Base-by-base conservation (phyloP, 2,888 invertebrate genomes). In the Scelioninae gen. 1 region DNA sequence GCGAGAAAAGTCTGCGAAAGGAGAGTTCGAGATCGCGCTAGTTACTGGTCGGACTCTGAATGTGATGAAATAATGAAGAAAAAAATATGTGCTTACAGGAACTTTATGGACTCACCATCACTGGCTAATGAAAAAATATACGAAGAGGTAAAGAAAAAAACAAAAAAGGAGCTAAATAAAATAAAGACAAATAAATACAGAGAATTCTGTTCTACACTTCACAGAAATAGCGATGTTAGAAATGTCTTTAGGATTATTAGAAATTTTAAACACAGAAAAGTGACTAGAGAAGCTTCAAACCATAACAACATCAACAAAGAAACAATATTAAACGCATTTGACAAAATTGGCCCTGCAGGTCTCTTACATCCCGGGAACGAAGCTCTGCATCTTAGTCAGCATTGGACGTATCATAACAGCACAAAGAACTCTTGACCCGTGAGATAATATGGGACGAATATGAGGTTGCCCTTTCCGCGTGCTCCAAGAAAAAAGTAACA, bases 101-200 rank as follows among this genome's bases (percentile, higher is more conserved):
- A 9, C 6, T 76, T 66, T 11, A 0, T 49, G 0, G 5, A 66
- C 16, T 38, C 31, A 10, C 16, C 34, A 11, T 23, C 16, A 0
- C 0, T 51, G 0, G 23, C 49, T 8, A 66, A 76, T 15, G 10
- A 40, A 6, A 55, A 63, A 0, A 29, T 0, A n/a, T 75, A 29
- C 38, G 38, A 38, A 16, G 0, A 49, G 23, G 55, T 51, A 8
- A 69, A 69, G 16, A 77, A 77, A 23, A 13, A 8, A 15, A 16
- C 16, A 5, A 69, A 77, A 23, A 76, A 43, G 34, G 3, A 65
- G 45, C 13, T 75, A 7, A 55, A 40, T 10, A 23, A 38, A 38
- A 65, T 55, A 23, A 74, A 65, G 56, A 75, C 15, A 38, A 3
- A 55, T n/a, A 75, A 65, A 47, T 75, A 65, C 32, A 38, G 38